A percentile compares a stretch with the other conserved stretches of the same genome.
phyloP scores from a whole-genome alignment of 1,140 invertebrate genomes.

The Pseudomyrmex concolor region DNA sequence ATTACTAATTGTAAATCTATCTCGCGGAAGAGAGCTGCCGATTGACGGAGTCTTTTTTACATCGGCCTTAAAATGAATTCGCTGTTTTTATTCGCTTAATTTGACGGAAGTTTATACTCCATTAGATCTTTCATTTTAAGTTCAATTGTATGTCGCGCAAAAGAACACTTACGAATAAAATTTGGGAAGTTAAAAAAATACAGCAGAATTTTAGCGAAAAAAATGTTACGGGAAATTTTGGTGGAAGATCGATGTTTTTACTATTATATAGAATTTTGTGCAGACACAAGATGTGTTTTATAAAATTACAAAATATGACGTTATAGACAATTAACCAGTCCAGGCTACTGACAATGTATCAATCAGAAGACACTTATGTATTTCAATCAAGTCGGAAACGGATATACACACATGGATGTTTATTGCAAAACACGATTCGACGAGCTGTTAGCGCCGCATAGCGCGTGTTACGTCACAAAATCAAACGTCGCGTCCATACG shows the following conservation, averaged over 20 bases:
- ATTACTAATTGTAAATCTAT: conserved; percentile 50
- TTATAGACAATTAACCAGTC: neutral
- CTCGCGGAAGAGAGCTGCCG: neutral
- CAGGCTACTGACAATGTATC: neutral
- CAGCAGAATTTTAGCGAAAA: neutral
- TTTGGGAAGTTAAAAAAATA: neutral
- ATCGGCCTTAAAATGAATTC: conserved; percentile 17
- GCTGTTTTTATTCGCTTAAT: neutral
- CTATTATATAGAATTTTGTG: neutral
- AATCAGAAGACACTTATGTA: neutral
- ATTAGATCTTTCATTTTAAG: neutral
- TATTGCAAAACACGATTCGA: neutral
- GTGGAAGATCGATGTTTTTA: neutral
- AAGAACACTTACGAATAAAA: no score
- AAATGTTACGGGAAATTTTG: neutral
- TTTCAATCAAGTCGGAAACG: neutral
- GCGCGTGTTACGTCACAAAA: conserved; percentile 6
- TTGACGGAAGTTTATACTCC: neutral
- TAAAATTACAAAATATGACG: no score
- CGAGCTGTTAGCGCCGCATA: conserved; percentile 1
- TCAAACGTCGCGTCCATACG: neutral
- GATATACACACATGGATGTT: neutral
- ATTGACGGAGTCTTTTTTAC: neutral
- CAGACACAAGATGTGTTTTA: no score
- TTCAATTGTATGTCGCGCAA: neutral